Conservation (phyloP, 2,888 invertebrate species). For the Cantharis nigra region DNA sequence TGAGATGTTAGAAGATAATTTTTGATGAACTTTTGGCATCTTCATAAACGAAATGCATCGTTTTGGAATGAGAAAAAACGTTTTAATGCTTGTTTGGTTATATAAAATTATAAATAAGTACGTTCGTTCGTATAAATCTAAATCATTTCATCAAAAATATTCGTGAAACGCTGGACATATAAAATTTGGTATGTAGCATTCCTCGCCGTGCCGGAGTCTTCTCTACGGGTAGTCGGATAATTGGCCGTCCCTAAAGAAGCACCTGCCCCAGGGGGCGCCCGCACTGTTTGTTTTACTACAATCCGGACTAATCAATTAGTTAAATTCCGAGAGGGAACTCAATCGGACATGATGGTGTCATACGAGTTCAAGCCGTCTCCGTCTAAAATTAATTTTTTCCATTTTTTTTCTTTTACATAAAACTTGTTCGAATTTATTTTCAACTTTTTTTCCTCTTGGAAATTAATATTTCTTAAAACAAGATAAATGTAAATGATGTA, state of each 20-base stretch:
- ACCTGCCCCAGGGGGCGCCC: constrained; percentile 47
- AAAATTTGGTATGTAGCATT: constrained; percentile 27
- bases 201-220: constrained; percentile 47
- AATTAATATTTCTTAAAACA: neutral
- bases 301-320: constrained; percentile 40
- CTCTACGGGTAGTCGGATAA: constrained; percentile 48
- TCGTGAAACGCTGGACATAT: constrained; percentile 20
- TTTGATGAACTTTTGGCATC: neutral
- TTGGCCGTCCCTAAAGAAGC: constrained; percentile 50
- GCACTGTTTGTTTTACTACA: constrained; percentile 45
- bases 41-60: neutral
- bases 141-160: constrained; percentile 36
- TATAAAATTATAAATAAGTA: neutral
- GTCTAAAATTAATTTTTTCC: neutral
- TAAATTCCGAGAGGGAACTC: constrained; percentile 27
- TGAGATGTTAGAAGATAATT: neutral
- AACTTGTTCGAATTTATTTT: neutral
- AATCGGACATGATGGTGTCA: constrained; percentile 27
- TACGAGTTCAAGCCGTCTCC: constrained; percentile 5
- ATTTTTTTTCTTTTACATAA: neutral
- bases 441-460: neutral
- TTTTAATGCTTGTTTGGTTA: neutral
- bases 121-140: constrained; percentile 12
- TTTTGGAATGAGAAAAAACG: neutral
- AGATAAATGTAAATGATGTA: constrained; percentile 2